Evolutionary conservation across 2,888 invertebrate genomes (phyloP).

Genomic region (Tubulanus polymorphus): DNA sequence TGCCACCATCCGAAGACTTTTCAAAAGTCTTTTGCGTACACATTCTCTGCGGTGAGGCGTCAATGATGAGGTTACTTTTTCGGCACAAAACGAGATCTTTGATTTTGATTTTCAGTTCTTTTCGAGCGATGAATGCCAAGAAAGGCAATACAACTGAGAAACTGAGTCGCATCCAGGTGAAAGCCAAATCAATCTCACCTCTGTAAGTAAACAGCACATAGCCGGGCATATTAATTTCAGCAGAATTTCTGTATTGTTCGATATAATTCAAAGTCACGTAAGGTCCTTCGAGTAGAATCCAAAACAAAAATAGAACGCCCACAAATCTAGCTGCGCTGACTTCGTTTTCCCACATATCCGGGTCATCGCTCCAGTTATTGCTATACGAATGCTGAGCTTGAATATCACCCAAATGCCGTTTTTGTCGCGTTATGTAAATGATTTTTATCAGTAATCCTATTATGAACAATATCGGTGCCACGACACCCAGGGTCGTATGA

Average conservation of each 20-base stretch:
- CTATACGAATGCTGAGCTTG: conserved; percentile 28
- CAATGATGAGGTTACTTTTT: conserved; percentile 38
- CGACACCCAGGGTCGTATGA: conserved; percentile 27
- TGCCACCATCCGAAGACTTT: neutral
- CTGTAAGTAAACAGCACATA: conserved; percentile 23
- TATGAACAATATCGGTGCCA: conserved; percentile 30
- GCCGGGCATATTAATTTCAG: conserved; percentile 4
- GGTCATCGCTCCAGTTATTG: conserved; percentile 21
- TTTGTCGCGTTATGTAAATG: conserved; percentile 25
- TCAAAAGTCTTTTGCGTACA: neutral
- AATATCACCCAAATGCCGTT: conserved; percentile 21
- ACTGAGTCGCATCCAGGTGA: conserved; percentile 41
- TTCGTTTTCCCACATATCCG: conserved; percentile 26
- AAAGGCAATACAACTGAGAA: conserved; percentile 35
- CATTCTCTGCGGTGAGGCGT: conserved; percentile 17
- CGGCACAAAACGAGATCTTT: conserved; percentile 39
- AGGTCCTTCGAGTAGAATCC: conserved; percentile 37
- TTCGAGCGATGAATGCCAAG: conserved; percentile 33
- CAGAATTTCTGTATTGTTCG: conserved; percentile 13
- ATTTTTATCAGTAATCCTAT: conserved; percentile 30
- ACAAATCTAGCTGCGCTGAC: conserved; percentile 28
- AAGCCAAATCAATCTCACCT: conserved; percentile 33
- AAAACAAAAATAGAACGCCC: conserved; percentile 28
- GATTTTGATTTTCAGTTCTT: conserved; percentile 38
- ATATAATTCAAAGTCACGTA: conserved; percentile 23